Evolutionary conservation across 2,888 invertebrate genomes (phyloP).

Genomic region (Synergus japonicus): DNA sequence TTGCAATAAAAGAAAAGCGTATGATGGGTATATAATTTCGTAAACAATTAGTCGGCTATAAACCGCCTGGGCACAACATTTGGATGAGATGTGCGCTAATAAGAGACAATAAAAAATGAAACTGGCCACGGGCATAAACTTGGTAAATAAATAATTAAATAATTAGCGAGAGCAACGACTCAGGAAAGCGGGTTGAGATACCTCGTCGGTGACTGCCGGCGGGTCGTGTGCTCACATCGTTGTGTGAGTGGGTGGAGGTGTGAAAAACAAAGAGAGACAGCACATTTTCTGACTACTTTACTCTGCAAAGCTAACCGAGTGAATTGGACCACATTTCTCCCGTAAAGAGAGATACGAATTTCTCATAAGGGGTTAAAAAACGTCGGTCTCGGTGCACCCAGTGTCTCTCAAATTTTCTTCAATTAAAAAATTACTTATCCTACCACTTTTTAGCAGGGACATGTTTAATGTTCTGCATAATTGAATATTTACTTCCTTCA

Average conservation of each 20-base stretch:
- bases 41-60: slow-evolving; percentile 68
- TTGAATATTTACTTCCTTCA: not conserved
- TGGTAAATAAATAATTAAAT: slow-evolving; percentile 72
- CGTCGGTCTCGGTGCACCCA: slow-evolving; percentile 45
- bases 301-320: slow-evolving; percentile 23
- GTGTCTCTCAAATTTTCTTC: slow-evolving; percentile 57
- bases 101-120: slow-evolving; percentile 67
- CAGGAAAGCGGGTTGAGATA: slow-evolving; percentile 20
- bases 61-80: slow-evolving; percentile 48
- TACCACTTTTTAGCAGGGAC: not conserved
- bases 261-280: slow-evolving; percentile 56
- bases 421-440: slow-evolving; percentile 10
- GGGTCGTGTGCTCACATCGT: slow-evolving; percentile 49
- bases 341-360: slow-evolving; percentile 52
- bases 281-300: slow-evolving; percentile 49
- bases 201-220: slow-evolving; percentile 15
- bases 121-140: slow-evolving; percentile 62
- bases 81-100: slow-evolving; percentile 34
- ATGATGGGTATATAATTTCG: slow-evolving; percentile 58
- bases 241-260: slow-evolving; percentile 57
- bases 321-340: slow-evolving; percentile 50
- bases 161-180: slow-evolving; percentile 61
- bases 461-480: not conserved
- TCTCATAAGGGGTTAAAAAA: slow-evolving; percentile 62
- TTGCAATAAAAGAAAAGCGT: slow-evolving; percentile 33